phyloP scores from a whole-genome alignment of 2,113 vertebrate genomes.

The Nothoprocta perdicaria region DNA sequence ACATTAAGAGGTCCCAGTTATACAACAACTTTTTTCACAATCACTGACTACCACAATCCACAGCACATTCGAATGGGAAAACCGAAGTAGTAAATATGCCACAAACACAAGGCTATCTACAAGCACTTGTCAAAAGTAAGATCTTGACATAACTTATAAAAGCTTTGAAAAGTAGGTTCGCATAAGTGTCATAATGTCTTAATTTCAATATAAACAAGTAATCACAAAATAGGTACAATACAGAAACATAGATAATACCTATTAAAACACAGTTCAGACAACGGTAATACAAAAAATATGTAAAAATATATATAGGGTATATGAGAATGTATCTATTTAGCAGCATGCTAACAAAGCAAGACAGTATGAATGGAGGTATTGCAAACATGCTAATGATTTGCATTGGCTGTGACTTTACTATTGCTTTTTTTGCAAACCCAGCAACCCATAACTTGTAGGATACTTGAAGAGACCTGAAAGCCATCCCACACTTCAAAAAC shows the following conservation, averaged over 20 bases:
- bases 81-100: background rate
- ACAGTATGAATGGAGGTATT: background rate
- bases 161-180: background rate
- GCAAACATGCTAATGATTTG: background rate
- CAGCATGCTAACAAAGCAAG: background rate
- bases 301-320: fast-evolving
- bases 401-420: background rate
- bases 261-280: background rate
- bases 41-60: background rate
- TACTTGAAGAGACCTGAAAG: background rate
- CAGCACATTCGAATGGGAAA: background rate
- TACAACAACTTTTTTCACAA: background rate
- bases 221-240: background rate
- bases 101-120: fast-evolving
- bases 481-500: background rate
- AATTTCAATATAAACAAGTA: background rate
- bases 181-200: background rate
- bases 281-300: background rate
- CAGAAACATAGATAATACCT: background rate
- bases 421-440: background rate
- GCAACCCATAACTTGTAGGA: background rate
- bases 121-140: background rate
- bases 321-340: background rate
- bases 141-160: background rate
- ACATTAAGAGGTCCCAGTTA: background rate